phyloP scores from a whole-genome alignment of 53 echinoderm and acorn worm genomes.

The Henricia sp. region DNA sequence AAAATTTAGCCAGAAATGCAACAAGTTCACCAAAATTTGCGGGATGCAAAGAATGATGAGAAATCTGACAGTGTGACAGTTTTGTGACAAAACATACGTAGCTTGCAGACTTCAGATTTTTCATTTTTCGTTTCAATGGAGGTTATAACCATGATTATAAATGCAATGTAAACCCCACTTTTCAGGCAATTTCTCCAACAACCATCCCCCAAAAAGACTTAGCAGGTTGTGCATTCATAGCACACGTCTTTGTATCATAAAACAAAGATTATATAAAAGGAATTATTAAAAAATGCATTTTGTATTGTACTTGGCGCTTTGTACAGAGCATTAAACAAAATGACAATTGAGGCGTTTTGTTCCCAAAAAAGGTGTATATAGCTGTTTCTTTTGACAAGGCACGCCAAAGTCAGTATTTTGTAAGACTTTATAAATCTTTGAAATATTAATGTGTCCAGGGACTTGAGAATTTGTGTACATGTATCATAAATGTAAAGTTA shows the following conservation, averaged over 20 bases:
- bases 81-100: too few species aligned
- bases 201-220: slow-evolving; percentile 6
- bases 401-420: slow-evolving; percentile 59
- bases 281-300: slow-evolving; percentile 28
- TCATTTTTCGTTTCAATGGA: too few species aligned
- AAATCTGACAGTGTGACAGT: too few species aligned
- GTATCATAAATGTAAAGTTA: too few species aligned
- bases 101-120: too few species aligned
- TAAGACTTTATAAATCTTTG: slow-evolving; percentile 62
- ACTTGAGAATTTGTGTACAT: too few species aligned
- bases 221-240: slow-evolving; percentile 9
- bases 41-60: too few species aligned
- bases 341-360: slow-evolving; percentile 23
- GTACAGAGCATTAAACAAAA: slow-evolving; percentile 24
- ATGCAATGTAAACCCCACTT: too few species aligned
- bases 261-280: slow-evolving; percentile 60
- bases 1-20: too few species aligned
- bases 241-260: slow-evolving; percentile 54
- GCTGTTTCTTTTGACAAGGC: slow-evolving; percentile 49
- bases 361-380: slow-evolving; percentile 52
- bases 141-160: too few species aligned
- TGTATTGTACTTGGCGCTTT: slow-evolving; percentile 15
- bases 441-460: slow-evolving; percentile 43
- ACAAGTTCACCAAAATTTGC: too few species aligned
- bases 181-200: neutral